Base-by-base conservation (phyloP, 2,888 invertebrate species). In the Agrilus mali region DNA sequence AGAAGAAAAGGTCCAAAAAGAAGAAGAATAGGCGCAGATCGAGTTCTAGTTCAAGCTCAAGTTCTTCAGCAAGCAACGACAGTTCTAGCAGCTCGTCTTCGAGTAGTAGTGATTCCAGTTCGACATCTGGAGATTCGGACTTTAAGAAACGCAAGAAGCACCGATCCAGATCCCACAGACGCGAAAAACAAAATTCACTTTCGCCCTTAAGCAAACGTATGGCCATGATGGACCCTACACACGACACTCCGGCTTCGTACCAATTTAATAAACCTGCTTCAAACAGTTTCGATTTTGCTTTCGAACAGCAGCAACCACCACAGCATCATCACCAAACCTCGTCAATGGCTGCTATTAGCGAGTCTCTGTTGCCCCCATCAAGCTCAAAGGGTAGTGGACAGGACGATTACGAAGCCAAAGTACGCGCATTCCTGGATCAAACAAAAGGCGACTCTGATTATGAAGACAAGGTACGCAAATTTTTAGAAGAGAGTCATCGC, bases 181-280 rank as follows among this genome's bases (percentile, higher is more conserved):
- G 73, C 58, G 75, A 77, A 60, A 75, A 78, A 41, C 79, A 82
- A 55, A 77, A 79, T 7, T 87, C 87, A 0, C 66, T 86, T 40
- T 87, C 86, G 31, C 87, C 87, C 2, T 69, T 87, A 27, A 86
- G 86, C 66, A 87, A 87, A 61, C 78, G 86, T 10, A 84, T 87
- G 83, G 85, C 83, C 16, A 73, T 80, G 69, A 72, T 82, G 65
- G 73, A 78, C 43, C 76, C 78, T 38, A 69, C 70, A 2, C 65
- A 67, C 45, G 69, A 67, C 42, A 64, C 65, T 3, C 60, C 66
- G 0, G 73, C 74, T 55, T 76, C 70, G 65, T 78, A 75, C 6
- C 80, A 82, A 57, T 83, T 80, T 63, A 82, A 81, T 64, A 82
- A 83, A 60, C 81, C 80, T 50, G 78, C 80, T 12, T 74, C 73